Percentiles rank a stretch among this genome's conserved stretches.
phyloP scores from a whole-genome alignment of 2,113 vertebrate species.

The Semicossyphus pulcher region DNA sequence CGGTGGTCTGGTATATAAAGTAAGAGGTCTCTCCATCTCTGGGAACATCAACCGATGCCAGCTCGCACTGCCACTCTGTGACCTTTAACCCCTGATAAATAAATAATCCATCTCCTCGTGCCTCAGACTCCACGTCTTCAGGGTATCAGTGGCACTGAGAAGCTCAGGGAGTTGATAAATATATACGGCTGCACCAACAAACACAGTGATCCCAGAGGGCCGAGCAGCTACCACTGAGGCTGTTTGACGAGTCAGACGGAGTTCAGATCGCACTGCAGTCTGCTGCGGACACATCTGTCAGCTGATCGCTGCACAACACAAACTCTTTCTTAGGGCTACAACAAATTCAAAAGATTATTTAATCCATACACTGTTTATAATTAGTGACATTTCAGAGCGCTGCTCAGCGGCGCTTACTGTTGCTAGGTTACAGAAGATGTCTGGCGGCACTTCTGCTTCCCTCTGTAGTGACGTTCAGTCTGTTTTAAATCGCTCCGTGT shows the following conservation, averaged over 20 bases:
- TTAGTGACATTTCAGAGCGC: too few relatives aligned
- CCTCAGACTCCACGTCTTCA: slow-evolving; percentile 51
- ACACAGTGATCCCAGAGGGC: slow-evolving; percentile 66
- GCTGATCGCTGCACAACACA: too few relatives aligned
- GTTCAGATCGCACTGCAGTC: slow-evolving; percentile 14
- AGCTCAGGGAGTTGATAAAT: slow-evolving; percentile 67
- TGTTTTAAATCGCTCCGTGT: too few relatives aligned
- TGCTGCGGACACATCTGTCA: neutral
- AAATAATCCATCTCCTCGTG: slow-evolving; percentile 66
- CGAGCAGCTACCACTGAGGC: slow-evolving; percentile 21
- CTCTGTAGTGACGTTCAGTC: too few relatives aligned
- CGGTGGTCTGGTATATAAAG: slow-evolving; percentile 52
- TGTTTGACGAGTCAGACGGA: slow-evolving; percentile 21
- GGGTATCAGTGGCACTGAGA: slow-evolving; percentile 67
- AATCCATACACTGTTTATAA: too few relatives aligned
- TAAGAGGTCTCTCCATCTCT: slow-evolving; percentile 50
- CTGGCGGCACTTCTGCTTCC: too few relatives aligned
- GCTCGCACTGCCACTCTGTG: slow-evolving; percentile 48
- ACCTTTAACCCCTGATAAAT: slow-evolving; percentile 62
- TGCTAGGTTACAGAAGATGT: too few relatives aligned
- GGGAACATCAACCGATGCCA: slow-evolving; percentile 71
- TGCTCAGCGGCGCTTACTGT: too few relatives aligned
- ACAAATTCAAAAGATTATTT: too few relatives aligned
- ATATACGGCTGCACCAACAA: slow-evolving; percentile 75
- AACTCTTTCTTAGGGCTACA: neutral